phyloP scores from a whole-genome alignment of 2,888 invertebrate species.

The Hypomecis punctinalis region DNA sequence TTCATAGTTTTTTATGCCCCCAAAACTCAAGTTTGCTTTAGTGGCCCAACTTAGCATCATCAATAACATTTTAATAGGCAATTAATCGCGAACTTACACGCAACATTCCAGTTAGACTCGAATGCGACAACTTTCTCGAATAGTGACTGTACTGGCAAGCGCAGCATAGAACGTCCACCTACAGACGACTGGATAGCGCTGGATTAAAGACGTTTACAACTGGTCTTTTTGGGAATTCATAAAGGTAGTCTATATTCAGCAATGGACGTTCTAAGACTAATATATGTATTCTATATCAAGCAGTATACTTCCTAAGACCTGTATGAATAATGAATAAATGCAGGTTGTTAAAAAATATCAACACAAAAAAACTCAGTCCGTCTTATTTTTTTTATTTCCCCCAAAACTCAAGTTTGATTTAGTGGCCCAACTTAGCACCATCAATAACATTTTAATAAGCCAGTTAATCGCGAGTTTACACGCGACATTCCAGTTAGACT shows the following conservation, averaged over 20 bases:
- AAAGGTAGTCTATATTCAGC: no score
- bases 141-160: slow-evolving; percentile 39
- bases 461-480: slow-evolving; percentile 65
- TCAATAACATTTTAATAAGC: slow-evolving; percentile 76
- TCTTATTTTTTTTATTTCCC: slow-evolving; percentile 19
- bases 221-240: no score
- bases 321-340: no score
- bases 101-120: slow-evolving; percentile 62
- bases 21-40: slow-evolving; percentile 53
- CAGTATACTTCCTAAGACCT: no score
- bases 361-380: no score
- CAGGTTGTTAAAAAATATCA: no score
- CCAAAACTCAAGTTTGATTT: slow-evolving; percentile 52
- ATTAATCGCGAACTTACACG: slow-evolving; percentile 69
- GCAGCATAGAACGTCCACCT: no score
- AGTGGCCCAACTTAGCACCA: slow-evolving; percentile 62
- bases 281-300: no score
- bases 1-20: slow-evolving; percentile 23
- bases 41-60: slow-evolving; percentile 63
- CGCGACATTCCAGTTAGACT: slow-evolving; percentile 65
- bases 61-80: slow-evolving; percentile 73
- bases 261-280: no score
- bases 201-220: no score
- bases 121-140: slow-evolving; percentile 69
- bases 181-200: no score